Evolutionary conservation across 92 coral and sea anemone genomes (phyloP), one percentile per base, ranked within the genome.

Genomic region (Bergia sp.): DNA sequence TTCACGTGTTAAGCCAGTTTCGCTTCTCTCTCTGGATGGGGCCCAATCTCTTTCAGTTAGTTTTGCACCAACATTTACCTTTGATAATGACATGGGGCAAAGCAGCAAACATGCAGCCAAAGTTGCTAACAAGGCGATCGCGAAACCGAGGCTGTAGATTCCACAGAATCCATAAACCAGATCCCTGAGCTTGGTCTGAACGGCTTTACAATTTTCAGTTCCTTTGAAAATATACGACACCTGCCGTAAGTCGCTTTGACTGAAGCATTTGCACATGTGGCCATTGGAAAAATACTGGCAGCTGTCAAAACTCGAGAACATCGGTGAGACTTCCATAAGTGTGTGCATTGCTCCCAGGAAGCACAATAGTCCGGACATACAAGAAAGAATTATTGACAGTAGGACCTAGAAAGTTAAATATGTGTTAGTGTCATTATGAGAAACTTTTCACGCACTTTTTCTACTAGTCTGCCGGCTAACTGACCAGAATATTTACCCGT

Each of bases 141-240:
- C 91, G 67, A 95, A 76, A 15, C 98, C 95, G 7, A 94, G 94
- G 37, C 93, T 92, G 88, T 95, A 97, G 12, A 97, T 95, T n/a
- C 99, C 99, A 67, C 96, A 91, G 86, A 97, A 89, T 5, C 98
- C 99, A 67, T 95, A 97, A 81, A 94, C 98, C 89, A 97, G 90
- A 79, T 95, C 94, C 65, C 86, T 85, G 21, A 97, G 93, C 67
- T 93, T 93, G 82, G 73, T 86, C 89, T 94, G 96, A 64, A 97
- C 92, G 21, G 90, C 91, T 75, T 91, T 91, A 78, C 99, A 97
- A 80, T 93, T 94, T 39, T 80, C 91, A n/a, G 99, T 94, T 47
- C 85, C 96, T 72, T 93, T 90, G 92, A 97, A 97, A 85, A 91
- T 91, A 88, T 92, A 95, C 90, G 96, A 94, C 78, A 93, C 95